phyloP scores from a whole-genome alignment of 1,140 invertebrate species.

The Psilanteris sp. region DNA sequence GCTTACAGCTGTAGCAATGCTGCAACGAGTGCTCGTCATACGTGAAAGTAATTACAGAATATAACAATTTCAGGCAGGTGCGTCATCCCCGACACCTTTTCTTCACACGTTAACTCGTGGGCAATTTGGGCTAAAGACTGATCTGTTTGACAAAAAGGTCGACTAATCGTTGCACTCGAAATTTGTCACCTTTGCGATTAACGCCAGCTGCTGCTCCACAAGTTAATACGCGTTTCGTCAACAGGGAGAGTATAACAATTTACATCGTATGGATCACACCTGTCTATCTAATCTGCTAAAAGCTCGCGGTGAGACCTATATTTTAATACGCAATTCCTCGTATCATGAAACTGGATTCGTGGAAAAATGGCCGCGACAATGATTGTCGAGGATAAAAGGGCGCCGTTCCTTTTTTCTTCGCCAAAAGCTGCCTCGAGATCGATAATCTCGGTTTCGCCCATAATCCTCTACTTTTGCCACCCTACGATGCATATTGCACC shows the following conservation, averaged over 20 bases:
- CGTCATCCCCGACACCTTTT: slow-evolving; percentile 8
- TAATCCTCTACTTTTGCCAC: slow-evolving; percentile 52
- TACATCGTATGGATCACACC: too few relatives aligned
- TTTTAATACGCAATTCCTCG: slow-evolving; percentile 66
- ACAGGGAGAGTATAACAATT: too few relatives aligned
- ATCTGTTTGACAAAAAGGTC: too few relatives aligned
- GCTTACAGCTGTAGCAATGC: slow-evolving; percentile 15
- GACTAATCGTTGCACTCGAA: slow-evolving; percentile 43
- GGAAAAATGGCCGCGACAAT: slow-evolving; percentile 64
- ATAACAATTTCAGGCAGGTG: slow-evolving; percentile 13
- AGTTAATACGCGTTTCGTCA: slow-evolving; percentile 4
- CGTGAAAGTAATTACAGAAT: slow-evolving; percentile 3
- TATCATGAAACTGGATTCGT: neutral
- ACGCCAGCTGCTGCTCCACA: too few relatives aligned
- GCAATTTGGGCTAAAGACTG: neutral
- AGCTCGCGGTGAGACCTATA: slow-evolving; percentile 68
- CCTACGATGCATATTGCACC: slow-evolving; percentile 38
- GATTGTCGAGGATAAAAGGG: slow-evolving; percentile 49
- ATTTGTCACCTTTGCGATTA: too few relatives aligned
- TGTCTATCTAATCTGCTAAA: slow-evolving; percentile 72
- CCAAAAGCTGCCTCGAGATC: slow-evolving; percentile 34
- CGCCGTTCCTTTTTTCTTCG: slow-evolving; percentile 12
- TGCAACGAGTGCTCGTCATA: slow-evolving; percentile 1
- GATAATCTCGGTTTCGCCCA: slow-evolving; percentile 53
- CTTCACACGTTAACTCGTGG: slow-evolving; percentile 2